Evolutionary conservation across 2,888 invertebrate species (phyloP), one percentile per base, ranked within the genome.

Genomic region (Chymomyza amoena): DNA sequence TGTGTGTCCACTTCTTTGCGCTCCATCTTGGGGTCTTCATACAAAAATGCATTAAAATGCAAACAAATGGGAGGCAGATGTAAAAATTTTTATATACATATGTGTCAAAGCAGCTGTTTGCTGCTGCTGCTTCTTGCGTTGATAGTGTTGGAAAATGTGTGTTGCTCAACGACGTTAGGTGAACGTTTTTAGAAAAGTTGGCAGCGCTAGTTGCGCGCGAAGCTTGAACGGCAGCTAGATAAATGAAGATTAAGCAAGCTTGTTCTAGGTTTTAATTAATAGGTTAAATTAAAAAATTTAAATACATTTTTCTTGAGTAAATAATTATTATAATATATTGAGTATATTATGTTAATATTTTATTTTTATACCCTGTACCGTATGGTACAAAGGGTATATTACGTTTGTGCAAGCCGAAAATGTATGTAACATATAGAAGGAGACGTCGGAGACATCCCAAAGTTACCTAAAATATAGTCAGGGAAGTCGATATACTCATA

Each of bases 1-100:
- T 79, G 76, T n/a, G 84, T 75, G 61, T 86, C 84, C 75, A 86
- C 87, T 77, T 84, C 84, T 70, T 85, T 86, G 73, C 84, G 84
- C 71, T 85, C 80, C 81, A 87, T 83, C 76, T 79, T 81, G 68
- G 52, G 51, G 28, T 64, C 69, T 77, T 81, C 66, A 71, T 75
- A 78, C 52, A 71, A 45, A 75, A 80, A 72, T 73, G 63, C 75
- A 76, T 75, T 77, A 77, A 80, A 68, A 67, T 70, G 64, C 36
- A 51, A 66, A 67, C 65, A 68, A 51, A 56, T 54, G 61, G 1
- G n/a, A 20, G 5, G 13, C 13, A 13, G 4, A 45, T 9, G 51
- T 51, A 15, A 36, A 51, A 51, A 51, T 25, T 13, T 10, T 51
- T 6, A 16, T 51, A 16, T 15, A 51, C 6, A 13, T 56, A 56